phyloP scores from a whole-genome alignment of 2,888 invertebrate genomes.

The Agrotis puta region DNA sequence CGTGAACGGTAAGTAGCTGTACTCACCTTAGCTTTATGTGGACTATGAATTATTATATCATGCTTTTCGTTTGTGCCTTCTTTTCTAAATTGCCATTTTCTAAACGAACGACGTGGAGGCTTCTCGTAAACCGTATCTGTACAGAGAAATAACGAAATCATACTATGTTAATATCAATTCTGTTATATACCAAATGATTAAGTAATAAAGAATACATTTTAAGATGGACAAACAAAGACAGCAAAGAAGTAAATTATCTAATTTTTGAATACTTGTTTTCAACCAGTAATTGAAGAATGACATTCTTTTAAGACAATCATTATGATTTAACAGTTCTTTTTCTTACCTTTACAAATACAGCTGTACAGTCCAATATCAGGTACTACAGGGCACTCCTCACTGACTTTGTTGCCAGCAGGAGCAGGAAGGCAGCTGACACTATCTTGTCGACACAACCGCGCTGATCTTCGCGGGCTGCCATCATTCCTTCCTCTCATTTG shows the following conservation, averaged over 20 bases:
- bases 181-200: too few relatives aligned
- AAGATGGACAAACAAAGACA: too few relatives aligned
- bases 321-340: not conserved
- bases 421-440: too few relatives aligned
- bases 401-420: too few relatives aligned
- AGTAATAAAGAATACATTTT: too few relatives aligned
- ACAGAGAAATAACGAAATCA: slow-evolving; percentile 4
- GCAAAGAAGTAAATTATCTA: too few relatives aligned
- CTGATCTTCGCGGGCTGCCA: not conserved
- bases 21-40: slow-evolving; percentile 81
- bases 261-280: too few relatives aligned
- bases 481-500: not conserved
- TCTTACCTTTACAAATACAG: slow-evolving; percentile 4
- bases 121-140: slow-evolving; percentile 75
- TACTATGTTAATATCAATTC: too few relatives aligned
- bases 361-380: not conserved
- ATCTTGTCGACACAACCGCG: not conserved
- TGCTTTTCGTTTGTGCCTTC: slow-evolving; percentile 55
- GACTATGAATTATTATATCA: slow-evolving; percentile 79
- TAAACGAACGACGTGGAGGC: slow-evolving; percentile 81
- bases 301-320: not conserved
- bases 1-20: not conserved
- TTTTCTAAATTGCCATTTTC: slow-evolving; percentile 76
- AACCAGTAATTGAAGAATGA: too few relatives aligned
- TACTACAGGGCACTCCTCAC: not conserved